Evolutionary conservation across 2,797 vertebrate genomes (phyloP), one percentile per base, ranked within the genome.

Genomic region (Vespertilio murinus): DNA sequence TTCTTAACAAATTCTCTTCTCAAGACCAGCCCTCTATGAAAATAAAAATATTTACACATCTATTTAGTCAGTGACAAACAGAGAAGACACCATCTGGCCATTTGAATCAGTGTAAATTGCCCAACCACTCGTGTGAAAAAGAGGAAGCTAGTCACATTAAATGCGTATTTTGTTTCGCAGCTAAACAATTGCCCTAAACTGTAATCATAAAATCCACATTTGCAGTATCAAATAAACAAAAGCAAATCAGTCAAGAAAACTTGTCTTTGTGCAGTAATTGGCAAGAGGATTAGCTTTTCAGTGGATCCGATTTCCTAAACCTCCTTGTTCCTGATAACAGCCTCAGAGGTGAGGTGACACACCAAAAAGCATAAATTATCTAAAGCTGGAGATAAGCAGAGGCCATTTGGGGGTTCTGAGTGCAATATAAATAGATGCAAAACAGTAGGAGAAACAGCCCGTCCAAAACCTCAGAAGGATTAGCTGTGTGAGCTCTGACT

Each of bases 301-400:
- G 96, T 98, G 97, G 97, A 98, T 98, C 98, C 95, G 90, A 97
- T 98, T 98, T 98, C 97, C 95, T 97, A 97, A 98, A 97, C 97
- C 97, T 97, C 93, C 47, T 97, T 94, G 93, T 96, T 95, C 82
- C 93, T 96, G 98, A 98, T 98, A 98, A 98, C 94, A 97, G 92
- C 93, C 52, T 97, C 96, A 94, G 95, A 96, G 61, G 93, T 95
- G 97, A 98, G 97, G 97, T 97, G 98, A 97, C 97, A 98, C 97
- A 97, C 96, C 95, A 97, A 97, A 81, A 97, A 95, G 97, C 97
- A 98, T 98, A 98, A 98, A 98, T 98, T 98, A 98, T 98, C 97
- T 97, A 96, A 98, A 97, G 97, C 98, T 97, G 88, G 94, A 98
- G 98, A 98, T 98, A 98, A 98, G 98, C 94, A 97, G 96, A 97